Evolutionary conservation across 35 echinoderm and acorn worm species (phyloP).

Genomic region (Apostichopus japonicus): DNA sequence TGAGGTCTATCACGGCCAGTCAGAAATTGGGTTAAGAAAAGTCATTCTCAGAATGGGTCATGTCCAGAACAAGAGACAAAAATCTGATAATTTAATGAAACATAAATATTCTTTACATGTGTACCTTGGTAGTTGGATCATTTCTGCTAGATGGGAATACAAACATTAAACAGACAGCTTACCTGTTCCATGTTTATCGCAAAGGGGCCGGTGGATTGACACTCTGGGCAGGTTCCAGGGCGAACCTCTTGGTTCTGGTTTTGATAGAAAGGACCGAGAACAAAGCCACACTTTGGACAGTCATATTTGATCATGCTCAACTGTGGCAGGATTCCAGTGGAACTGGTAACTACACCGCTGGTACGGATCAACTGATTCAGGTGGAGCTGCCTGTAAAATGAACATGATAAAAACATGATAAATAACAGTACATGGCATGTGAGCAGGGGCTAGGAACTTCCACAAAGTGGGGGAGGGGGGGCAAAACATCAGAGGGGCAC

Average conservation of each 20-base stretch:
- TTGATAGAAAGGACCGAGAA: slow-evolving; percentile 97
- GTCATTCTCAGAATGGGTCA: no score
- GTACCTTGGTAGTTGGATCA: no score
- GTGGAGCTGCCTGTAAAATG: slow-evolving; percentile 82
- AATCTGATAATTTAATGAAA: background rate
- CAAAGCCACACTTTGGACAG: slow-evolving; percentile 97
- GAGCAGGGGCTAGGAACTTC: no score
- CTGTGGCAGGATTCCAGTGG: slow-evolving; percentile 91
- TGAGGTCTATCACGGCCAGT: no score
- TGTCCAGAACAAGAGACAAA: no score
- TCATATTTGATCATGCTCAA: slow-evolving; percentile 99
- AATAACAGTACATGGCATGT: no score
- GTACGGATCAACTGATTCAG: slow-evolving; percentile 96
- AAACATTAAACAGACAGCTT: background rate
- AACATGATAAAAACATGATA: no score
- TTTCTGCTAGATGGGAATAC: no score
- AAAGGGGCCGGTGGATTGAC: slow-evolving; percentile 96
- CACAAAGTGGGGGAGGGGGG: no score
- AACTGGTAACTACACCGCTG: slow-evolving; percentile 89
- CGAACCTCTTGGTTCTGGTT: slow-evolving; percentile 98
- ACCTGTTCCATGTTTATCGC: slow-evolving; percentile 99
- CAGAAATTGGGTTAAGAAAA: no score
- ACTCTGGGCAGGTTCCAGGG: slow-evolving; percentile 97
- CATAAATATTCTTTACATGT: background rate
- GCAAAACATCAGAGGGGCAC: no score